Evolutionary conservation across 1,140 invertebrate genomes (phyloP), one percentile per base, ranked within the genome.

Genomic region (Platorchestia sp.): DNA sequence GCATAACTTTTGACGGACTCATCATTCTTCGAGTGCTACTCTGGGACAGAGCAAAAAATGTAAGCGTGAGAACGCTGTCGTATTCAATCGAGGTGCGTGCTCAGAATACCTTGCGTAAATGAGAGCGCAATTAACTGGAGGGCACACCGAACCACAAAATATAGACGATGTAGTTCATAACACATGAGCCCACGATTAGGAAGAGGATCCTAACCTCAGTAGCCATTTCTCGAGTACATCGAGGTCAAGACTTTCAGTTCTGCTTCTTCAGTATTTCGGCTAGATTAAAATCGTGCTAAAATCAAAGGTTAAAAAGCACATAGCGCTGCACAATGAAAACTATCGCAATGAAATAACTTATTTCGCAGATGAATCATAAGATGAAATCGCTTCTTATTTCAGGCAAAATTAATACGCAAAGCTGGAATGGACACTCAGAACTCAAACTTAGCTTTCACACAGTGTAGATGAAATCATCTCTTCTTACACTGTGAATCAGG

Each of bases 1-100:
- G 59, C 59, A 75, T 75, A 75, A 75, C 59, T 75, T 75, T 75
- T 75, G 59, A 75, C 59, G 59, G 59, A 75, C 59, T 75, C 59
- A 36, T 75, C 59, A 75, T 75, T 75, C 59, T 27, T 3, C 59
- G 59, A 75, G 59, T 75, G 59, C 59, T 75, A 75, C 59, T 10
- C 14, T 75, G 59, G 59, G 27, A 75, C 27, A 75, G 36, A 75
- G 59, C 27, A 75, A 75, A 75, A 75, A 75, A 75, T 36, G 6
- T 36, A 36, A 75, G 59, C 59, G 59, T 75, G 59, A 75, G 59
- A 75, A 75, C 59, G 59, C 36, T 75, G 59, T 36, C 14, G 59
- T 75, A 75, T 22, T 75, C 59, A 75, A 75, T 75, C 36, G 59
- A 75, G 59, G 27, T 36, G 59, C 59, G 36, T 75, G 59, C 14